Base-by-base conservation (phyloP, 2,113 vertebrate genomes). In the Rissa tridactyla region DNA sequence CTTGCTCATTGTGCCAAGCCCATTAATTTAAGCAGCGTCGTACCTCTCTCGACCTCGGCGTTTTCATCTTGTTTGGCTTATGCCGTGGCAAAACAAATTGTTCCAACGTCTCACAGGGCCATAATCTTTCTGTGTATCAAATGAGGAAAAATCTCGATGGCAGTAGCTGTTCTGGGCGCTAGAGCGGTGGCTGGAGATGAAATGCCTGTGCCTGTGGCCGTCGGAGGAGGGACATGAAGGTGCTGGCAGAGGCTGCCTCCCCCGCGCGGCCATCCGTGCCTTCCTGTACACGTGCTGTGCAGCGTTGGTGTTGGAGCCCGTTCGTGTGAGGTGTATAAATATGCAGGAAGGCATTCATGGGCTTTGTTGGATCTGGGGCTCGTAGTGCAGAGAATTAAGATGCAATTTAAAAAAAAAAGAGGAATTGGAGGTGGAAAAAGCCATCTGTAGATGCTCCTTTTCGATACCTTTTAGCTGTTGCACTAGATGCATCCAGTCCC, bases 1-100 rank as follows among this genome's bases (percentile, higher is more conserved):
- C 72, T 79, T 69, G 34, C 46, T 91, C n/a, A 8, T 95, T 87
- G 87, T 85, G 57, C 88, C 83, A 55, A 80, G 79, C 61, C n/a
- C 69, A 51, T 84, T 49, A n/a, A 65, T 72, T 86, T 82, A 49
- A 86, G 89, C 83, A 55, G 44, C 38, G 82, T 68, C 51, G 6
- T 32, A 29, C 40, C 49, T 92, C 72, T 77, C 34, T 89, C 15
- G 5, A 40, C 83, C 69, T 71, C 16, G 1, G 81, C 5, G 3
- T 60, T 84, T 94, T 49, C 60, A 32, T 83, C 88, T 77, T 61
- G 52, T 75, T 62, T 75, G 70, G 23, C 86, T 92, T 66, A 16
- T 1, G 5, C 73, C 2, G 3, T 1, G 15, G 61, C 38, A 54
- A 89, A 80, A 93, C 40, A 29, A 91, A 57, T 69, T 32, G 34